A percentile compares a stretch with the other conserved stretches of the same genome.
These are phyloP conservation scores for Orthonyx spaldingii DNA, from an alignment of 2,113 vertebrate species.

Conservation along the genomic window DNA sequence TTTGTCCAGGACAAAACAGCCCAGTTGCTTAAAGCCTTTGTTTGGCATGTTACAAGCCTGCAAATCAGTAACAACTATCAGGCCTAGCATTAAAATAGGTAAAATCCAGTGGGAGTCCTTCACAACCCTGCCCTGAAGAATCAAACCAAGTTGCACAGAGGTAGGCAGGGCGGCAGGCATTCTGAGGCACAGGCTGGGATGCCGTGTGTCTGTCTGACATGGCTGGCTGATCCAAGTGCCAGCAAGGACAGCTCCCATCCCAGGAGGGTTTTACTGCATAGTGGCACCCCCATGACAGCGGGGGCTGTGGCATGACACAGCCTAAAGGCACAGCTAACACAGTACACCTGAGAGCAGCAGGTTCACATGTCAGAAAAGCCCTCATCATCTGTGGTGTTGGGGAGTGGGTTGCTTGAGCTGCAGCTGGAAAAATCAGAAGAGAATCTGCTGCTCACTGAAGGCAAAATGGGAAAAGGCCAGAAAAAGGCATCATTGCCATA, in stretches of 20 bases:
- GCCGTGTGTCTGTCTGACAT: rapidly evolving
- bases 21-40: neutral
- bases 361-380: neutral
- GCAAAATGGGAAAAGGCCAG: neutral
- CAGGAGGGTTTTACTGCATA: neutral
- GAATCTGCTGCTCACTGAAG: neutral
- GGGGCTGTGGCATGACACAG: neutral
- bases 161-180: neutral
- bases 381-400: neutral
- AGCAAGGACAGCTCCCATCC: neutral
- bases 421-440: neutral
- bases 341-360: neutral
- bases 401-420: neutral
- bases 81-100: neutral
- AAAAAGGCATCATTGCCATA: neutral
- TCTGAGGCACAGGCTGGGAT: neutral
- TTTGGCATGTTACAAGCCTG: neutral
- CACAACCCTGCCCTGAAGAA: neutral
- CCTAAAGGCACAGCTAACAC: neutral
- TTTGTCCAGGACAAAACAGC: neutral
- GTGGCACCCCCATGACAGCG: neutral
- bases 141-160: neutral
- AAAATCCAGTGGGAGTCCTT: neutral
- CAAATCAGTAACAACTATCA: neutral
- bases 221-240: neutral